Conservation (phyloP, 2,888 invertebrate species). For the Spodoptera exigua region DNA sequence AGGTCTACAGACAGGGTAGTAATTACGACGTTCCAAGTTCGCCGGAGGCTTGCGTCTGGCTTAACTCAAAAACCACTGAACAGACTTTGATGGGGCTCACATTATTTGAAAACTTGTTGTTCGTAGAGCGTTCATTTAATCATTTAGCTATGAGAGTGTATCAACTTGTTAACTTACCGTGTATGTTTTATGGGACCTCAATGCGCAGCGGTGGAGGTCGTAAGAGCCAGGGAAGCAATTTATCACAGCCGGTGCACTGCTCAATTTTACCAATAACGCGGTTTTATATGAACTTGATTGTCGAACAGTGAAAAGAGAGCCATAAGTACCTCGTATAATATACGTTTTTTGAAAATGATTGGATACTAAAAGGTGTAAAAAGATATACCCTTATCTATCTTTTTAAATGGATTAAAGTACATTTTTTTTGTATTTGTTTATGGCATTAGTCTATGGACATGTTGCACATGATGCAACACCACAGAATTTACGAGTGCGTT, state of each 20-base stretch:
- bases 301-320: not conserved
- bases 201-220: conserved; percentile 7
- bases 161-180: conserved; percentile 38
- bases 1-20: conserved; percentile 31
- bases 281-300: conserved; percentile 15
- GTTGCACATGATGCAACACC: too few relatives aligned
- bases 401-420: too few relatives aligned
- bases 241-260: conserved; percentile 32
- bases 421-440: too few relatives aligned
- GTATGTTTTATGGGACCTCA: conserved; percentile 40
- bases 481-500: too few relatives aligned
- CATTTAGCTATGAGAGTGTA: conserved; percentile 39
- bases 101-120: conserved; percentile 51
- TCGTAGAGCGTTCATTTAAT: conserved; percentile 46
- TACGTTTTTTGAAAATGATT: too few relatives aligned
- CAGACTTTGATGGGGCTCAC: conserved; percentile 43
- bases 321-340: too few relatives aligned
- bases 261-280: conserved; percentile 34
- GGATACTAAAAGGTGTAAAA: too few relatives aligned
- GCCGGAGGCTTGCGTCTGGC: conserved; percentile 42
- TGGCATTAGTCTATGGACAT: too few relatives aligned
- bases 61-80: conserved; percentile 44
- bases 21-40: conserved; percentile 49
- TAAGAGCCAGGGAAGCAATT: conserved; percentile 16
- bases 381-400: too few relatives aligned